Evolutionary conservation across 1,140 invertebrate species (phyloP), one percentile per base, ranked within the genome.

Genomic region (Helicoverpa zea): DNA sequence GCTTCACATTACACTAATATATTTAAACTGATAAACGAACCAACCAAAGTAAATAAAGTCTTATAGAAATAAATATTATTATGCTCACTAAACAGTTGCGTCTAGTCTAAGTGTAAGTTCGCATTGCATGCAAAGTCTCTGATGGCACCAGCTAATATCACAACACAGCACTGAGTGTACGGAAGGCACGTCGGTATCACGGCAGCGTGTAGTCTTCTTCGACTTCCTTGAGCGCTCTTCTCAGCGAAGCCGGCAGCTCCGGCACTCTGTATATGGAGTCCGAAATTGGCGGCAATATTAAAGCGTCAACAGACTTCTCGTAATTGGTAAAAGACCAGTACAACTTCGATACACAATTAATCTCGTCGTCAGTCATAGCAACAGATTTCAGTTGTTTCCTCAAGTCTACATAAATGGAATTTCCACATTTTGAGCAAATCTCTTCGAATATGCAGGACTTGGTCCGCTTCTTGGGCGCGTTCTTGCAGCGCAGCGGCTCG

Each of bases 211-310:
- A 89, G 81, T 92, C 88, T 79, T 79, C 73, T 81, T 91, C 86
- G 11, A 85, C 85, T 63, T 85, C 84, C 23, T 87, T 85, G 9
- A 91, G 80, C 47, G 87, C 87, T 29, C 88, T 86, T 3, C 87
- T 89, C 12, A 92, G 82, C 9, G 87, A 87, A 9, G 82, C 54
- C 1, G 94, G 91, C 51, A 94, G 64, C 76, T 94, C 92, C 0
- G 94, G 94, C 73, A 91, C 78, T 30, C 73, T 87, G 82, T 95
- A 95, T 52, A 95, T 93, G 11, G 92, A 88, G 79, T 95, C 92
- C 1, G 90, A 85, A 14, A 91, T 83, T 1, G 90, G 91, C 54
- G 93, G 93, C 84, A 95, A 79, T 58, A 79, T 81, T 47, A 94
- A 66, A n/a, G 89, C 88, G 56, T 89, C 87, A 30, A 83, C 84